These are phyloP conservation scores for Chrysogorgia sp. DNA, from an alignment of 92 coral and sea anemone species.

Conservation along the genomic window DNA sequence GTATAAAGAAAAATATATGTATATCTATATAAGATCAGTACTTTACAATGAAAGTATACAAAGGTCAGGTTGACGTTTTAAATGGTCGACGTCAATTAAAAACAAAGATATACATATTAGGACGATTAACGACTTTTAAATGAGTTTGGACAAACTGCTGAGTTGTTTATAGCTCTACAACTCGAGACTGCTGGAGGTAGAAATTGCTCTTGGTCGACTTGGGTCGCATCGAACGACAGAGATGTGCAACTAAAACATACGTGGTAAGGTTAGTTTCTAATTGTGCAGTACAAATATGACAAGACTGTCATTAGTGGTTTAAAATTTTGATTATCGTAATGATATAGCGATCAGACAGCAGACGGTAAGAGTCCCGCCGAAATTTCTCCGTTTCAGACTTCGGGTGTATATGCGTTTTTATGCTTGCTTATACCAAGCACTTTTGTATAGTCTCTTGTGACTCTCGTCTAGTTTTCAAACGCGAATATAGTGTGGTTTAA, in stretches of 20 bases:
- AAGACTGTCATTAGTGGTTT: background rate
- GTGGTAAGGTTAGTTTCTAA: background rate
- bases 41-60: background rate
- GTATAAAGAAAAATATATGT: no score
- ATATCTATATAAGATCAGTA: background rate
- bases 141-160: slow-evolving; percentile 30
- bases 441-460: no score
- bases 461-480: no score
- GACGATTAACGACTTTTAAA: slow-evolving; percentile 21
- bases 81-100: slow-evolving; percentile 25
- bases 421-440: no score
- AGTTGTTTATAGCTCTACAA: background rate
- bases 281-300: background rate
- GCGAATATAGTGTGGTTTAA: no score
- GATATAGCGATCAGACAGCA: background rate
- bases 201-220: background rate
- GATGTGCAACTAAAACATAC: background rate
- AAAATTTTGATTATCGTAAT: background rate
- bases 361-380: no score
- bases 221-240: background rate
- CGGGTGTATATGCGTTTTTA: no score
- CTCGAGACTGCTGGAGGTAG: background rate
- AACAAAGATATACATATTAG: slow-evolving; percentile 34
- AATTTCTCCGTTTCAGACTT: no score
- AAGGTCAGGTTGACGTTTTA: slow-evolving; percentile 7